Percentiles rank a stretch among this genome's conserved stretches.
phyloP scores from a whole-genome alignment of 2,888 invertebrate species.

The Andrena praecox region DNA sequence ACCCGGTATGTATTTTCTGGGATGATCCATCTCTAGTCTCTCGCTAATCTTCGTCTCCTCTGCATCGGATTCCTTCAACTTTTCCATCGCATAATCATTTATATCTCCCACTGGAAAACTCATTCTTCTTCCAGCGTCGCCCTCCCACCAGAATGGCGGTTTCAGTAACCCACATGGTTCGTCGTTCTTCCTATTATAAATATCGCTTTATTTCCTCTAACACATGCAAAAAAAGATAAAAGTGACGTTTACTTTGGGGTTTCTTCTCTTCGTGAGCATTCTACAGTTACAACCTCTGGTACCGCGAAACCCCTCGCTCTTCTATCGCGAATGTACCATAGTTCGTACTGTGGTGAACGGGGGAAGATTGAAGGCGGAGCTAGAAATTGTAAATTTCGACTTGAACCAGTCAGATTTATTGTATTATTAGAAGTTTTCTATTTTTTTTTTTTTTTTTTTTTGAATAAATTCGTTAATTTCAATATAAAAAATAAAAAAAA shows the following conservation, averaged over 20 bases:
- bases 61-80: neutral
- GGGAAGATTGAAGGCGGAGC: conserved; percentile 44
- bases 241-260: neutral
- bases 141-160: conserved; percentile 36
- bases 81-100: conserved; percentile 35
- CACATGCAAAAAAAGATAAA: neutral
- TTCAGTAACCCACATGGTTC: neutral
- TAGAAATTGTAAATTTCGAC: neutral
- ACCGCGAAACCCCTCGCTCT: neutral
- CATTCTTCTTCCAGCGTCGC: neutral
- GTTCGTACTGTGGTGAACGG: conserved; percentile 52
- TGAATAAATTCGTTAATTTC: too few relatives aligned
- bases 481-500: too few relatives aligned
- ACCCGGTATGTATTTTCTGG: conserved; percentile 34
- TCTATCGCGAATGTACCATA: conserved; percentile 21
- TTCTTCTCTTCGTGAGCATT: neutral
- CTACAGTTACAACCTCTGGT: neutral
- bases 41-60: conserved; percentile 21
- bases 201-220: neutral
- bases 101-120: conserved; percentile 23
- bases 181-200: neutral
- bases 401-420: neutral
- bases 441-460: too few relatives aligned
- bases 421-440: neutral
- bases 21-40: conserved; percentile 24